phyloP scores from a whole-genome alignment of 2,888 invertebrate species.

The Aricia artaxerxes region DNA sequence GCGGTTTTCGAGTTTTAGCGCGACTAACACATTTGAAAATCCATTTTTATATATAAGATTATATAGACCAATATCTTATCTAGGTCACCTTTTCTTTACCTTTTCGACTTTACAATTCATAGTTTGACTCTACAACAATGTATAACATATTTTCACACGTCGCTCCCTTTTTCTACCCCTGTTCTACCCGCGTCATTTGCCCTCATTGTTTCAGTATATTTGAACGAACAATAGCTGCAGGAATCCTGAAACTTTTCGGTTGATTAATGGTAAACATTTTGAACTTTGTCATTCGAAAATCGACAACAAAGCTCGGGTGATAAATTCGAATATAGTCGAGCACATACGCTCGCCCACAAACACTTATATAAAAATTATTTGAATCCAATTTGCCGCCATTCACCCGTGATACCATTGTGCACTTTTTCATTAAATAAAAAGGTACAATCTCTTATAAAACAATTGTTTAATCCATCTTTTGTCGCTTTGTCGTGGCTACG shows the following conservation, averaged over 20 bases:
- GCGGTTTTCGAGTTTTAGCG: too few relatives aligned
- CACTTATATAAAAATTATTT: constrained; percentile 6
- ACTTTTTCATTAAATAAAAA: background rate
- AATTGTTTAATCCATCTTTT: background rate
- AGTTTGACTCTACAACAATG: background rate
- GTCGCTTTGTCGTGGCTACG: background rate
- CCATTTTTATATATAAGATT: background rate
- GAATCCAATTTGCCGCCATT: background rate
- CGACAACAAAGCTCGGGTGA: background rate
- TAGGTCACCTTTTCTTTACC: background rate
- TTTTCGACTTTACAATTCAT: background rate
- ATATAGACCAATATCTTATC: background rate
- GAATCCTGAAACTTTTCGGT: constrained; percentile 6
- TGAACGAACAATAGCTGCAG: constrained; percentile 2
- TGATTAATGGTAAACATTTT: constrained; percentile 16
- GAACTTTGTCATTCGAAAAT: constrained; percentile 14
- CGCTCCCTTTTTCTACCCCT: background rate
- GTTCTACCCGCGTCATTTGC: constrained; percentile 2
- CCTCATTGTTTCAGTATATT: constrained; percentile 12
- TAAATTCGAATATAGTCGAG: background rate
- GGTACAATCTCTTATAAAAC: background rate
- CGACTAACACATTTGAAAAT: too few relatives aligned
- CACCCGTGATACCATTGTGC: background rate
- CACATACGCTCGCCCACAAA: background rate
- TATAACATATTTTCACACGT: background rate